Conservation (phyloP, 2,888 invertebrate genomes). For the Caenorhabditis sp. region DNA sequence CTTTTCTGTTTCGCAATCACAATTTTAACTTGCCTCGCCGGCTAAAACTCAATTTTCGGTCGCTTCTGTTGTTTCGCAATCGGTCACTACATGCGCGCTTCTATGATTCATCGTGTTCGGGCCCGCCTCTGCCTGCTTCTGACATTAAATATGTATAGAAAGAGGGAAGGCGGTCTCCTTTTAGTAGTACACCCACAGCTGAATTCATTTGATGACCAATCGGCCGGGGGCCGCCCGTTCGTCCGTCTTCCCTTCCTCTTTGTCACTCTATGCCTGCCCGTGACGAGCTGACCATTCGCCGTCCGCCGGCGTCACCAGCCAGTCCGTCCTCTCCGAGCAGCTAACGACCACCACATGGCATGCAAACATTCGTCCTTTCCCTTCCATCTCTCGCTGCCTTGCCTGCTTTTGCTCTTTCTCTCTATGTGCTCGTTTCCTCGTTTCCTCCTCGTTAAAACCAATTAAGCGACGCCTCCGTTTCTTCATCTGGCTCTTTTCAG, state of each 20-base stretch:
- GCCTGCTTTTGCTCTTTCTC: not conserved
- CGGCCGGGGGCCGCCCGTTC: not conserved
- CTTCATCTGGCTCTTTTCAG: conserved; percentile 32
- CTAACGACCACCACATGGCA: conserved; percentile 34
- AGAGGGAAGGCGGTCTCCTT: conserved; percentile 3
- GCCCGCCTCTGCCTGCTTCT: conserved; percentile 27
- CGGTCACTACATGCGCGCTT: not conserved
- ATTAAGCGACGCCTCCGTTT: not conserved
- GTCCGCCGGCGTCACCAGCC: not conserved
- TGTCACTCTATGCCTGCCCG: not conserved
- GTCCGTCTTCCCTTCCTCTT: not conserved
- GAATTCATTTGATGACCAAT: conserved; percentile 13
- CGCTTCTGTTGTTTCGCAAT: conserved; percentile 3
- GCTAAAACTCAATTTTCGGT: not conserved
- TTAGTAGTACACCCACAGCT: conserved; percentile 34
- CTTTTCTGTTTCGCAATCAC: not conserved
- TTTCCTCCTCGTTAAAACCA: conserved; percentile 4
- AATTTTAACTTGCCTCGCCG: not conserved
- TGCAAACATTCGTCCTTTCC: conserved; percentile 19
- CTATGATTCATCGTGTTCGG: conserved; percentile 8
- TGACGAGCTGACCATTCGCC: conserved; percentile 28
- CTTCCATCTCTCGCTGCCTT: not conserved
- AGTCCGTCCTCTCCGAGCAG: conserved; percentile 1
- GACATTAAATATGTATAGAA: conserved; percentile 51
- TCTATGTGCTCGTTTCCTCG: no score